These are phyloP conservation scores for Drosophila eugracilis DNA, from an alignment of 1,140 invertebrate genomes.

Conservation along the genomic window DNA sequence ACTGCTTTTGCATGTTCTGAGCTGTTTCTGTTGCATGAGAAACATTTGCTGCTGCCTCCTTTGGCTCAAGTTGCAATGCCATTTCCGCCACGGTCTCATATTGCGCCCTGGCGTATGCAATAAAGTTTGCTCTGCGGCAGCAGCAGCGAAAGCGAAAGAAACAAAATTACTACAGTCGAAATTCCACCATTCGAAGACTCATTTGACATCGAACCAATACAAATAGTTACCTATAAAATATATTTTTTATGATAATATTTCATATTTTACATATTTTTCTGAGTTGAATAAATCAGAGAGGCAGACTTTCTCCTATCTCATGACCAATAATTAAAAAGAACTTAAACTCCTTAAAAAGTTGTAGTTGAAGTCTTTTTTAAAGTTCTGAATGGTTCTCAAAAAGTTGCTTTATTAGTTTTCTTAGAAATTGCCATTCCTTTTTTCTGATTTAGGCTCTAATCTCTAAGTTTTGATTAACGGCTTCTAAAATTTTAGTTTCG, in stretches of 20 bases:
- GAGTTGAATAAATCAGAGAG: neutral
- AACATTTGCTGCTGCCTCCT: no score
- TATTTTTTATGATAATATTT: neutral
- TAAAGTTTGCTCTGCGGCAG: slow-evolving; percentile 53
- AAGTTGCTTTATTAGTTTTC: no score
- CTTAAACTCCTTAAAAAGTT: no score
- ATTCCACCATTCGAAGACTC: slow-evolving; percentile 10
- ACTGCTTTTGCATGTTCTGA: slow-evolving; percentile 44
- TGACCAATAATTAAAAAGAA: no score
- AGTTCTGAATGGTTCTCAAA: no score
- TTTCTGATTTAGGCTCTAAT: no score
- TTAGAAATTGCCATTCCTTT: no score
- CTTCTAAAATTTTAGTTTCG: neutral
- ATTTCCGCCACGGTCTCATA: slow-evolving; percentile 69
- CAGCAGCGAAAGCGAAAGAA: slow-evolving; percentile 2
- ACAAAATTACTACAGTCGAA: slow-evolving; percentile 25
- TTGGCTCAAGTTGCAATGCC: slow-evolving; percentile 49
- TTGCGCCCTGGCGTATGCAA: slow-evolving; percentile 67
- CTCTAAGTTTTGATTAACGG: no score
- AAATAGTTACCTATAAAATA: neutral
- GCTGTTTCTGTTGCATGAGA: slow-evolving; percentile 16
- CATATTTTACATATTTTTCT: neutral
- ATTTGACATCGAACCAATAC: neutral
- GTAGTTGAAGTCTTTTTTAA: no score
- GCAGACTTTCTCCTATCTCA: no score